These are phyloP conservation scores for Condylostylus longicornis DNA, from an alignment of 1,140 invertebrate species.

Conservation along the genomic window DNA sequence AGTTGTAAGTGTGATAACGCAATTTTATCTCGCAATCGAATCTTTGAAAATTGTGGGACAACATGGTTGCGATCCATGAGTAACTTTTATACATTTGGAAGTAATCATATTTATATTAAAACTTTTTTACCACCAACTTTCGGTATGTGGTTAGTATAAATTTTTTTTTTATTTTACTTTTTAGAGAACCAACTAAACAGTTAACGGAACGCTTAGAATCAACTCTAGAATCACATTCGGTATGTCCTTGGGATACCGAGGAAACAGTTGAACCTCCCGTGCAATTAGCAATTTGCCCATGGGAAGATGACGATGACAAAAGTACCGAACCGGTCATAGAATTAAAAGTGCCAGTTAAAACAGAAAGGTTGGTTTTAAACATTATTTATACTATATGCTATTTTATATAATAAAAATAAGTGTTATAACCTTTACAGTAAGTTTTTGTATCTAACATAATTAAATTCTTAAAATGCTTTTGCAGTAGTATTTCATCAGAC, in stretches of 20 bases:
- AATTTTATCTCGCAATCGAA: too few species aligned
- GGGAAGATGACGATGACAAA: constrained; percentile 20
- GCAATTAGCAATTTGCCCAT: constrained; percentile 20
- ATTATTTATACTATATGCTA: background rate
- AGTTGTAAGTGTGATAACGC: too few species aligned
- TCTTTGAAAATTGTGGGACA: too few species aligned
- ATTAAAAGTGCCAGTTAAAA: constrained; percentile 1
- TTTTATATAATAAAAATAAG: background rate
- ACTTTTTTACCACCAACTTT: background rate
- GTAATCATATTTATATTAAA: background rate
- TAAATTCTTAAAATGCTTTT: background rate
- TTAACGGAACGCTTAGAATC: constrained; percentile 22
- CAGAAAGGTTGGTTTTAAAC: constrained; percentile 12
- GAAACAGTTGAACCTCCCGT: constrained; percentile 16
- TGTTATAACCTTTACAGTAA: background rate
- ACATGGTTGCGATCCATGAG: too few species aligned
- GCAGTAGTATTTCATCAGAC: constrained; percentile 56
- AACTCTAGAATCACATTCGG: constrained; percentile 37
- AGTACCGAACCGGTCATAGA: constrained; percentile 4
- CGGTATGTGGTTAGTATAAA: background rate
- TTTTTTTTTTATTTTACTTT: background rate
- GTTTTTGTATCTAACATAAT: background rate
- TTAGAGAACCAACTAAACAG: constrained; percentile 19
- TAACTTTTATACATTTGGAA: too few species aligned
- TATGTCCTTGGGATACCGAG: constrained; percentile 50